Evolutionary conservation across 2,888 invertebrate species (phyloP).

Genomic region (Dexiosoma caninum): DNA sequence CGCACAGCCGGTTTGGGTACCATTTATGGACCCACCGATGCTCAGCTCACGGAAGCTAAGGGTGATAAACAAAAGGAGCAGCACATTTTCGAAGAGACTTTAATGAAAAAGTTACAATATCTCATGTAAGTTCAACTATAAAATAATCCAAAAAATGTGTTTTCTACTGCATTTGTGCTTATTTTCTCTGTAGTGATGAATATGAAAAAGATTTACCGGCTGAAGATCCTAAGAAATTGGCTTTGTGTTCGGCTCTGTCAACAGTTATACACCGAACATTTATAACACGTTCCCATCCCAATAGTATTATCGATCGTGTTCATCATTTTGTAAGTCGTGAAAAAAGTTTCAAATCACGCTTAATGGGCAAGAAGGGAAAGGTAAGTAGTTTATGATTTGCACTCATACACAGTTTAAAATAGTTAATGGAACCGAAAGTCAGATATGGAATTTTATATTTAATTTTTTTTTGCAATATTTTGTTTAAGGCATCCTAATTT

Average conservation of each 20-base stretch:
- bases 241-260: conserved; percentile 84
- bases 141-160: neutral
- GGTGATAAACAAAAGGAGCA: conserved; percentile 88
- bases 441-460: too few relatives aligned
- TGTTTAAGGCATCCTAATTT: too few relatives aligned
- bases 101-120: conserved; percentile 85
- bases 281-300: conserved; percentile 81
- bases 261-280: conserved; percentile 89
- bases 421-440: too few relatives aligned
- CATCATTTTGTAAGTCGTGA: conserved; percentile 92
- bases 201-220: conserved; percentile 82
- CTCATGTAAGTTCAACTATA: conserved; percentile 80
- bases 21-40: conserved; percentile 92
- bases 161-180: too few relatives aligned
- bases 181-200: conserved; percentile 79
- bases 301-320: conserved; percentile 83
- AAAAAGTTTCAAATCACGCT: conserved; percentile 84
- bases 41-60: conserved; percentile 86
- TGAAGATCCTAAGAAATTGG: conserved; percentile 83
- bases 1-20: conserved; percentile 92
- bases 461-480: too few relatives aligned
- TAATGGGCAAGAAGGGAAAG: conserved; percentile 84
- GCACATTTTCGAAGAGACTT: conserved; percentile 85
- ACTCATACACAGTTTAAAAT: too few relatives aligned
- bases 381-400: conserved; percentile 74